Evolutionary conservation across 2,888 invertebrate species (phyloP).

Genomic region (Megaustenia siamemsis): DNA sequence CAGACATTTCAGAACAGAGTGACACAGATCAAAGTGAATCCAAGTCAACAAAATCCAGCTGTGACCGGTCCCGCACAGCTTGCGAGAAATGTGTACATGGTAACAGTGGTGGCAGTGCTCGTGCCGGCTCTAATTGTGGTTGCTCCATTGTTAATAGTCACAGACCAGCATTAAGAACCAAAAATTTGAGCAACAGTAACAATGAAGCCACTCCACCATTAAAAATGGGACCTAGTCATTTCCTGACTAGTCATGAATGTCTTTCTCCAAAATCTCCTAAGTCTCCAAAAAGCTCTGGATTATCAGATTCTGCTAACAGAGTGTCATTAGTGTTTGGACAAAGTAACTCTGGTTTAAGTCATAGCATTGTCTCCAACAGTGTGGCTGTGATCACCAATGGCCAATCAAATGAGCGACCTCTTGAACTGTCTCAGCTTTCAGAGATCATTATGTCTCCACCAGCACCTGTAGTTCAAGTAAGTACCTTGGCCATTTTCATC

Average conservation of each 20-base stretch:
- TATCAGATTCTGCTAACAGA: constrained; percentile 45
- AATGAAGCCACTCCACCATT: constrained; percentile 51
- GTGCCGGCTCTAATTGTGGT: constrained; percentile 35
- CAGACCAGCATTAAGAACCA: constrained; percentile 57
- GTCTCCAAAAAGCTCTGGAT: constrained; percentile 59
- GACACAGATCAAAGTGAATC: constrained; percentile 59
- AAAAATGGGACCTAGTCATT: constrained; percentile 54
- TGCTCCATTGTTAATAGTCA: constrained; percentile 52
- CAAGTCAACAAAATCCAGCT: constrained; percentile 55
- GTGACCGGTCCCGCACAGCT: constrained; percentile 39
- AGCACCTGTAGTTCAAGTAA: constrained; percentile 54
- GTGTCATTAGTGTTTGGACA: constrained; percentile 44
- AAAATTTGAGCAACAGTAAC: constrained; percentile 55
- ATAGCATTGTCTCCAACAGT: constrained; percentile 1
- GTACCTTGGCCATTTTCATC: neutral
- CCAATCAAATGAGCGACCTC: constrained; percentile 21
- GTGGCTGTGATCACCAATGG: constrained; percentile 22
- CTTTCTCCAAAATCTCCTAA: constrained; percentile 60
- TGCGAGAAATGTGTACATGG: constrained; percentile 57
- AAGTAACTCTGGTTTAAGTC: constrained; percentile 27
- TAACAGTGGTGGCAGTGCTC: constrained; percentile 26
- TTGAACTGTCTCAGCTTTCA: constrained; percentile 20
- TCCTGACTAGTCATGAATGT: constrained; percentile 58
- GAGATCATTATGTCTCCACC: constrained; percentile 56
- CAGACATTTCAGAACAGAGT: constrained; percentile 58